A percentile compares a stretch with the other conserved stretches of the same genome.
Conservation (phyloP, 2,797 vertebrate species). For the Macropodus opercularis region DNA sequence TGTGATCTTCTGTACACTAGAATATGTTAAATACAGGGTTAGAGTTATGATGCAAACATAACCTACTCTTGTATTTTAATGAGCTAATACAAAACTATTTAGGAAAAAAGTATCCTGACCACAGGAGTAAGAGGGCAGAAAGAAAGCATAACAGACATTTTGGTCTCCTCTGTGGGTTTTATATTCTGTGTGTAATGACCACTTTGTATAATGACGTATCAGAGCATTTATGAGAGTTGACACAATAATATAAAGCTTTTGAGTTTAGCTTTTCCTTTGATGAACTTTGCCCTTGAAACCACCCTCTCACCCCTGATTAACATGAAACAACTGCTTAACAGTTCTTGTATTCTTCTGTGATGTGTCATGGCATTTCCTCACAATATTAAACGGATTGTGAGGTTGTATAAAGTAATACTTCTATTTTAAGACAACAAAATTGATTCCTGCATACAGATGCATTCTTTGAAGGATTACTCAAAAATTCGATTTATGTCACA, state of each 20-base stretch:
- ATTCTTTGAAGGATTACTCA: conserved; percentile 83
- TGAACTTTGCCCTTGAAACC: conserved; percentile 42
- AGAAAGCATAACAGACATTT: conserved; percentile 5
- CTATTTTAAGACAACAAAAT: conserved; percentile 81
- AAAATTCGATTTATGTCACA: conserved; percentile 81
- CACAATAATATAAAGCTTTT: conserved; percentile 39
- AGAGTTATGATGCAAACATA: conserved; percentile 1
- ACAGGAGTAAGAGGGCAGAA: conserved; percentile 12
- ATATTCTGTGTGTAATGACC: conserved; percentile 41
- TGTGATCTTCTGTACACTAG: neutral
- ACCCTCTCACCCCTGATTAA: conserved; percentile 34
- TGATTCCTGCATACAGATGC: conserved; percentile 80
- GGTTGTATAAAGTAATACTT: conserved; percentile 69
- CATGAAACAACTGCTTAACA: conserved; percentile 69
- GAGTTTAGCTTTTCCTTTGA: conserved; percentile 43
- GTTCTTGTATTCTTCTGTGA: conserved; percentile 68
- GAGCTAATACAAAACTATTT: neutral
- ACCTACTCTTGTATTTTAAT: neutral
- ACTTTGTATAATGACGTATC: too few species aligned
- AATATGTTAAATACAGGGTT: neutral
- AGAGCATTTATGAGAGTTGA: conserved; percentile 25
- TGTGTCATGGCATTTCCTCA: conserved; percentile 64
- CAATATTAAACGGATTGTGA: conserved; percentile 72
- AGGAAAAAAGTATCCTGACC: conserved; percentile 1
- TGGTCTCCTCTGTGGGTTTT: conserved; percentile 22